phyloP scores from a whole-genome alignment of 2,888 invertebrate genomes.

The Eucera pruinosa region DNA sequence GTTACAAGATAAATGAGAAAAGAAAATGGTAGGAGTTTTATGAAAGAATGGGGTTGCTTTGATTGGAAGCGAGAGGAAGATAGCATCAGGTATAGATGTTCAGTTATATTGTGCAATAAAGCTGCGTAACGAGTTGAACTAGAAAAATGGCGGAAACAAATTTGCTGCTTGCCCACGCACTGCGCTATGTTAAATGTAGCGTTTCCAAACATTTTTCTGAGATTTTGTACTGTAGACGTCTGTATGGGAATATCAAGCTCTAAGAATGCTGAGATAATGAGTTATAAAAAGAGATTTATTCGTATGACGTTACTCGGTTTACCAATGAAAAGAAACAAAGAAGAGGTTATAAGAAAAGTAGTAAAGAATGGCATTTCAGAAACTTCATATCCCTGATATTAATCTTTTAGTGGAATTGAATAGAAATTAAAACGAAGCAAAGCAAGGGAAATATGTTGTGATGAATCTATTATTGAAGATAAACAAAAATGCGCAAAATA shows the following conservation, averaged over 20 bases:
- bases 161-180: not conserved
- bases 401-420: not conserved
- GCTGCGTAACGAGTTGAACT: not conserved
- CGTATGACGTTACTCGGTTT: not conserved
- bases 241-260: no score
- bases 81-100: not conserved
- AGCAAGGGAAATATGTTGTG: no score
- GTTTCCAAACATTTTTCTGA: no score
- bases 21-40: no score
- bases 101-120: not conserved
- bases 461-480: no score
- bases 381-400: no score
- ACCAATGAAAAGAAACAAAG: not conserved
- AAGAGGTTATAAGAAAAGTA: not conserved
- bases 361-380: not conserved
- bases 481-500: no score
- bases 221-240: no score
- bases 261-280: no score
- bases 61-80: not conserved
- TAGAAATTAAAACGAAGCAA: not conserved
- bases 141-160: not conserved
- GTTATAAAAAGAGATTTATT: not conserved
- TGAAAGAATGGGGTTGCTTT: not conserved
- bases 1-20: no score
- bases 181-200: not conserved